Evolutionary conservation across 2,888 invertebrate genomes (phyloP).

Genomic region (Yponomeuta cagnagella): DNA sequence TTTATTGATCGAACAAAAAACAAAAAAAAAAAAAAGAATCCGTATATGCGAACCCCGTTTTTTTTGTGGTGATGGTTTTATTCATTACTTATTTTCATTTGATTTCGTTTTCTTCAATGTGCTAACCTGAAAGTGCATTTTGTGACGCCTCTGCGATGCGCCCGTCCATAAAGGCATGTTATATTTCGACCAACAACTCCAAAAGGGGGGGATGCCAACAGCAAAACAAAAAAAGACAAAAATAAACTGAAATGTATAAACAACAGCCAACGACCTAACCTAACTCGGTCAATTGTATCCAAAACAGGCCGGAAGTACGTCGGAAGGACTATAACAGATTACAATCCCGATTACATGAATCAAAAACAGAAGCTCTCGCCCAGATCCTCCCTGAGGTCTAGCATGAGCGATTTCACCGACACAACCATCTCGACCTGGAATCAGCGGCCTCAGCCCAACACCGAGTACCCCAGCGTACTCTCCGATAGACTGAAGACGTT

Average conservation of each 20-base stretch:
- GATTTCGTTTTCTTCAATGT: slow-evolving; percentile 37
- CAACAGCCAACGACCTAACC: slow-evolving; percentile 27
- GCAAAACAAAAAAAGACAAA: slow-evolving; percentile 27
- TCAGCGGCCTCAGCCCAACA: slow-evolving; percentile 46
- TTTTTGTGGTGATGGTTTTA: slow-evolving; percentile 17
- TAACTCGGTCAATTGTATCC: slow-evolving; percentile 36
- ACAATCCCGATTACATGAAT: slow-evolving; percentile 60
- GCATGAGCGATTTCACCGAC: slow-evolving; percentile 70
- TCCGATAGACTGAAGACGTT: slow-evolving; percentile 58
- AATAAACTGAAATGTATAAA: slow-evolving; percentile 73
- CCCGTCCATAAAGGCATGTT: slow-evolving; percentile 43
- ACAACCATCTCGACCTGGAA: slow-evolving; percentile 71
- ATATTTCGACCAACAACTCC: background rate
- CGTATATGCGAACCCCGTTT: slow-evolving; percentile 16
- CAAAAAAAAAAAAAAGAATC: slow-evolving; percentile 4
- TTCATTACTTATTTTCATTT: background rate
- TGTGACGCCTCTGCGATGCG: slow-evolving; percentile 21
- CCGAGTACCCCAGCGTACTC: slow-evolving; percentile 63
- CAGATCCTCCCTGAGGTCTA: slow-evolving; percentile 64
- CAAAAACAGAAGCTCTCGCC: slow-evolving; percentile 49
- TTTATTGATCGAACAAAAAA: background rate
- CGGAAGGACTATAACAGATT: slow-evolving; percentile 65
- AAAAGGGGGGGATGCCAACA: background rate
- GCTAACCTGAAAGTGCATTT: slow-evolving; percentile 55
- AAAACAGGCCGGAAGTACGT: slow-evolving; percentile 56